A percentile compares a stretch with the other conserved stretches of the same genome.
phyloP scores from a whole-genome alignment of 2,113 vertebrate species.

The Machaerirhynchus nigripectus region DNA sequence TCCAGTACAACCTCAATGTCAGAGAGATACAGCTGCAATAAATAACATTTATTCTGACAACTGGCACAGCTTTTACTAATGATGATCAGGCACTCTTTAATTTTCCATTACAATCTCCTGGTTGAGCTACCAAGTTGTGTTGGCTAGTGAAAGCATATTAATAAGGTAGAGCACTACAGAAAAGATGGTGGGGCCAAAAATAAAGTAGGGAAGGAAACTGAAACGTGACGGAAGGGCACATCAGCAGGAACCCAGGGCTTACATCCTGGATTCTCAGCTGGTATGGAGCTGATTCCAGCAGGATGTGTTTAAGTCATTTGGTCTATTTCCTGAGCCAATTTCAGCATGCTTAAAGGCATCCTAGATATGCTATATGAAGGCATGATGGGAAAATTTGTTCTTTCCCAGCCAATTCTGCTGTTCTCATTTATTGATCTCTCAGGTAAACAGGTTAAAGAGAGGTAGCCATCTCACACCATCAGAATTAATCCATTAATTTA shows the following conservation, averaged over 20 bases:
- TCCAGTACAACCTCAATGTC: background rate
- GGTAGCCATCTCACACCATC: background rate
- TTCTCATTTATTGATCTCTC: background rate
- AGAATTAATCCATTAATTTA: background rate
- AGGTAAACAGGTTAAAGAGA: background rate
- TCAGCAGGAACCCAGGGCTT: constrained; percentile 18
- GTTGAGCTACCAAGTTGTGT: background rate
- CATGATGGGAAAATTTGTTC: background rate
- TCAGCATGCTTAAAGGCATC: background rate
- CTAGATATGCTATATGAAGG: background rate
- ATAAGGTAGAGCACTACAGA: background rate
- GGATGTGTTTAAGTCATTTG: background rate
- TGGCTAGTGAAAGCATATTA: background rate
- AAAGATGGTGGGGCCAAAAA: background rate
- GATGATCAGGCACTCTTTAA: background rate
- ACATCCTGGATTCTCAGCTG: constrained; percentile 30
- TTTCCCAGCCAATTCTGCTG: background rate
- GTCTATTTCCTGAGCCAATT: background rate
- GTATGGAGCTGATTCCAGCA: background rate
- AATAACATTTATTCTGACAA: background rate
- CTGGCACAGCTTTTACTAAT: background rate
- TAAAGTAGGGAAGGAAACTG: constrained; percentile 44
- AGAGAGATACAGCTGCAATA: background rate
- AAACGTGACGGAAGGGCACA: background rate
- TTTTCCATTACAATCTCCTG: background rate